These are phyloP conservation scores for Odontomyia ornata DNA, from an alignment of 2,888 invertebrate genomes.

Conservation along the genomic window DNA sequence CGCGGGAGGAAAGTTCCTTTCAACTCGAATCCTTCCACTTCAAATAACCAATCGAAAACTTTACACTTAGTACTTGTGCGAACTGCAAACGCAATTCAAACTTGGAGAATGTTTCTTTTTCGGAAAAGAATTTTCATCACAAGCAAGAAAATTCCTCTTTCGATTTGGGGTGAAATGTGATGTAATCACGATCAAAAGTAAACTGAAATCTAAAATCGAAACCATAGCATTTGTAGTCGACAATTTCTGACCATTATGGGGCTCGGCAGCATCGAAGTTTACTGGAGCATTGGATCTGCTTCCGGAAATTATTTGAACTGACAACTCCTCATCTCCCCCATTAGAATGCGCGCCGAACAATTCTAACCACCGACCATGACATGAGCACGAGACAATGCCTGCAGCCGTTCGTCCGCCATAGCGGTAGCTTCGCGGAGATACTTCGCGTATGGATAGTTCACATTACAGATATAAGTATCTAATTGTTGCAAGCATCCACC, in stretches of 20 bases:
- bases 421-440: neutral
- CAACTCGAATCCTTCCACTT: too few relatives aligned
- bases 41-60: too few relatives aligned
- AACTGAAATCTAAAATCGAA: slow-evolving; percentile 47
- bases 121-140: too few relatives aligned
- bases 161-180: slow-evolving; percentile 34
- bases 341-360: slow-evolving; percentile 33
- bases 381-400: slow-evolving; percentile 41
- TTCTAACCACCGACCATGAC: slow-evolving; percentile 39
- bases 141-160: neutral
- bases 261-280: slow-evolving; percentile 46
- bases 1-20: too few relatives aligned
- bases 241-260: slow-evolving; percentile 19
- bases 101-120: too few relatives aligned
- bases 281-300: slow-evolving; percentile 51
- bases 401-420: too few relatives aligned
- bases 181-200: slow-evolving; percentile 45
- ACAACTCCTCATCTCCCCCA: slow-evolving; percentile 39
- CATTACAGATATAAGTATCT: slow-evolving; percentile 23
- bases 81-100: too few relatives aligned
- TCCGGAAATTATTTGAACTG: slow-evolving; percentile 50
- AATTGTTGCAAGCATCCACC: slow-evolving; percentile 19
- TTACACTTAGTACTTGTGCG: too few relatives aligned
- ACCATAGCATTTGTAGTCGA: slow-evolving; percentile 33
- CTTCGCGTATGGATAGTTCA: slow-evolving; percentile 1